Conservation (phyloP, 1,140 invertebrate genomes). For the Bombus affinis region DNA sequence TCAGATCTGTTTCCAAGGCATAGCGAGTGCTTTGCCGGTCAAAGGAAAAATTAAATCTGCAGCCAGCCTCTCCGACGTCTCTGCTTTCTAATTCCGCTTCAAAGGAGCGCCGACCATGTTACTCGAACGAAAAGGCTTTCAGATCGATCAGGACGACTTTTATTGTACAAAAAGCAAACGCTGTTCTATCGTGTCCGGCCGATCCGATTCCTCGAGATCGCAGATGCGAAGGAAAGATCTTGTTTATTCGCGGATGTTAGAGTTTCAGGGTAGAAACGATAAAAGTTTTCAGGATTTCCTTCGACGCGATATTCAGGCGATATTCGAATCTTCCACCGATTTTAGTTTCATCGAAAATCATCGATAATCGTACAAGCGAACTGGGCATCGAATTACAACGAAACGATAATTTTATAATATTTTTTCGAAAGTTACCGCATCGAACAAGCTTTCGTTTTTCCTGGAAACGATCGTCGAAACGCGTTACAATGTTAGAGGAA, state of each 20-base stretch:
- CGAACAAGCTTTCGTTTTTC: neutral
- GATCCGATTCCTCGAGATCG: neutral
- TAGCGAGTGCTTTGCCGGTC: neutral
- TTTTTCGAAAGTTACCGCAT: no score
- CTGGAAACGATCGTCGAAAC: neutral
- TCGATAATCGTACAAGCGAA: no score
- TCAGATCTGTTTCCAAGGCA: neutral
- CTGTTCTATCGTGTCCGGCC: neutral
- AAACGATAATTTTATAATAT: no score
- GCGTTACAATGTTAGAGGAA: neutral
- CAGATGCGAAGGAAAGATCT: neutral
- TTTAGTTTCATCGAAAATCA: no score
- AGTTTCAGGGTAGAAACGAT: neutral
- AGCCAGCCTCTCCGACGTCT: neutral
- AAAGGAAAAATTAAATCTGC: conserved; percentile 34
- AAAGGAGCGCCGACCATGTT: neutral
- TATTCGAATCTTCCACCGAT: no score
- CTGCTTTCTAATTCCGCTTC: conserved; percentile 7
- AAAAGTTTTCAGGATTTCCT: neutral
- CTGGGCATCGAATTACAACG: no score
- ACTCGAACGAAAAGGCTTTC: neutral
- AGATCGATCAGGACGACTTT: neutral
- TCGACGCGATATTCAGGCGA: no score
- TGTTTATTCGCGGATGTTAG: neutral
- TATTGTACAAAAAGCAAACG: conserved; percentile 14